Conservation (phyloP, 2,797 vertebrate genomes). For the Brotula barbata region DNA sequence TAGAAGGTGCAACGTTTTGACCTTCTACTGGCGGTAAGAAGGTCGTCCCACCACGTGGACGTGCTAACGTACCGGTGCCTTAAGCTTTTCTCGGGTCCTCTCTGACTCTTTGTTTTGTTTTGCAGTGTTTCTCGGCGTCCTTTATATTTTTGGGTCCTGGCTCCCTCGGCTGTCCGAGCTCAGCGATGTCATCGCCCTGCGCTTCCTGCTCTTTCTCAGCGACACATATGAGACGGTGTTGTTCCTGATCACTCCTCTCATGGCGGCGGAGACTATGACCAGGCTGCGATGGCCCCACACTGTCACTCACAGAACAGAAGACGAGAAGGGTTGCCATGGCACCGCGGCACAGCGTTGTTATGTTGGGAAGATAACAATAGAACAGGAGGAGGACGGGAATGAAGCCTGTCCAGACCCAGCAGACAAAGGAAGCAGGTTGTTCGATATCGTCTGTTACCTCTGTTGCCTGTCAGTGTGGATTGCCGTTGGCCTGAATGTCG, state of each 20-base stretch:
- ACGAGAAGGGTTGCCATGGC: background rate
- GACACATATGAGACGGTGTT: slow-evolving; percentile 74
- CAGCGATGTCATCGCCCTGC: slow-evolving; percentile 72
- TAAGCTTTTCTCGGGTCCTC: background rate
- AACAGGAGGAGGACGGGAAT: background rate
- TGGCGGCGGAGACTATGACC: slow-evolving; percentile 67
- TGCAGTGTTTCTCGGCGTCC: slow-evolving; percentile 71
- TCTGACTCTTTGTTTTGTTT: slow-evolving; percentile 12
- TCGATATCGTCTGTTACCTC: slow-evolving; percentile 61
- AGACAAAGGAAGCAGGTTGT: background rate
- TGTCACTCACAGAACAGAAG: background rate
- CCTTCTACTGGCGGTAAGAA: too few species aligned
- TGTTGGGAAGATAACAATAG: background rate
- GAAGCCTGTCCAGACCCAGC: background rate
- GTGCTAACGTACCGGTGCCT: too few species aligned
- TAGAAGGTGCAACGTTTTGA: too few species aligned
- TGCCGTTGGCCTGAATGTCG: slow-evolving; percentile 55
- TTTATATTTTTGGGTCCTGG: slow-evolving; percentile 64
- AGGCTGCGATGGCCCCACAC: slow-evolving; percentile 38
- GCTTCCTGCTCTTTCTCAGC: slow-evolving; percentile 79
- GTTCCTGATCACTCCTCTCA: slow-evolving; percentile 72
- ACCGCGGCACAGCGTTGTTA: background rate
- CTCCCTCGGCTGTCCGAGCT: slow-evolving; percentile 28
- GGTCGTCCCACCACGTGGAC: too few species aligned
- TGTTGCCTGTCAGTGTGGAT: slow-evolving; percentile 75